A percentile compares a stretch with the other conserved stretches of the same genome.
phyloP scores from a whole-genome alignment of 2,113 vertebrate species.

The Phaethornis superciliosus region DNA sequence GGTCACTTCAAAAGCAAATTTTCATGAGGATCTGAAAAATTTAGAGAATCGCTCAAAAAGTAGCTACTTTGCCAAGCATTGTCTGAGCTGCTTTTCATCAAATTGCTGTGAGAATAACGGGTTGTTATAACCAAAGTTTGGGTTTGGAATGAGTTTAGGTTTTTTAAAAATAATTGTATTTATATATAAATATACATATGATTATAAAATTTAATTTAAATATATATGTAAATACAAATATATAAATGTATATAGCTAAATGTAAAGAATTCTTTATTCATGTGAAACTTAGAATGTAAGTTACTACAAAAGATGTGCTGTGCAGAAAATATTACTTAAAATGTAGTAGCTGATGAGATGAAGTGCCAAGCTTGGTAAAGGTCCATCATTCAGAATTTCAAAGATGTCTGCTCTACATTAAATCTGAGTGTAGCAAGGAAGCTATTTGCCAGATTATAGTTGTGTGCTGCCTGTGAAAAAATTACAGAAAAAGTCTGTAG shows the following conservation, averaged over 20 bases:
- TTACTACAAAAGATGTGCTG: background rate
- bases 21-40: background rate
- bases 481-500: background rate
- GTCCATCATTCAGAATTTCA: background rate
- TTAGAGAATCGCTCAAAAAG: background rate
- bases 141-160: background rate
- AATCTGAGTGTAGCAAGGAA: background rate
- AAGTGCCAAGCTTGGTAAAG: conserved; percentile 13
- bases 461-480: conserved; percentile 17
- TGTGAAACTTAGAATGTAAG: background rate
- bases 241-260: background rate
- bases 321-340: conserved; percentile 10
- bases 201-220: background rate
- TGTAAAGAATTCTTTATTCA: background rate
- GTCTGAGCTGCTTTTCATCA: background rate
- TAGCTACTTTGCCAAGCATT: background rate
- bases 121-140: background rate
- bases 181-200: background rate
- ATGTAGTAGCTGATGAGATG: background rate
- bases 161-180: background rate
- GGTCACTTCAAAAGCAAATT: background rate
- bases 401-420: background rate
- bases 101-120: background rate
- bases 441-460: conserved; percentile 29
- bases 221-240: background rate